Conservation (phyloP, 2,113 vertebrate genomes). For the Labeo rohita region DNA sequence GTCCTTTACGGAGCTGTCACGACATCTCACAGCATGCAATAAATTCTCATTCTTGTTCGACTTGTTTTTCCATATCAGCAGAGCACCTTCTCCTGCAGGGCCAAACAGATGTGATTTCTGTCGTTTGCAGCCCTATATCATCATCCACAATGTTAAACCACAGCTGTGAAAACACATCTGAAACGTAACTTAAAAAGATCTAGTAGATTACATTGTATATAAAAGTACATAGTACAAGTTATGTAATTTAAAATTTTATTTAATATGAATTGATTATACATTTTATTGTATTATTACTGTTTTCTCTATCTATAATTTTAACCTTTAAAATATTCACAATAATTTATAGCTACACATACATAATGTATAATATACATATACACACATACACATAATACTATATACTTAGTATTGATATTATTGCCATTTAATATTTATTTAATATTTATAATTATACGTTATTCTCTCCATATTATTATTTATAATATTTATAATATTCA, state of each 20-base stretch:
- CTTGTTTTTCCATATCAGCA: slow-evolving; percentile 48
- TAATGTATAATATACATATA: neutral
- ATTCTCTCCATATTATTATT: too few species aligned
- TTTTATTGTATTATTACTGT: neutral
- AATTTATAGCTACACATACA: neutral
- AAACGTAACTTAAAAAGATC: slow-evolving; percentile 1
- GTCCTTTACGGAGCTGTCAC: slow-evolving; percentile 45
- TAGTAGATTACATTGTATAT: neutral
- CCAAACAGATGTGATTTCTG: slow-evolving; percentile 43
- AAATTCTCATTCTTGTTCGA: slow-evolving; percentile 50
- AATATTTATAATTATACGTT: too few species aligned
- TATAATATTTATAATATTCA: too few species aligned
- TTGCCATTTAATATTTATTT: neutral
- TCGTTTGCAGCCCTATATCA: slow-evolving; percentile 33
- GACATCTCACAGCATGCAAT: slow-evolving; percentile 26
- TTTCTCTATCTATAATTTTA: neutral
- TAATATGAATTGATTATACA: neutral
- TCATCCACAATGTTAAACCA: neutral
- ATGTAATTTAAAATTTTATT: neutral
- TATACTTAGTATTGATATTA: neutral
- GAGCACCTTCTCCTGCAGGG: slow-evolving; percentile 37
- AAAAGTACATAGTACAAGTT: neutral
- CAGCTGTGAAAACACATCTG: slow-evolving; percentile 12
- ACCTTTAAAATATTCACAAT: neutral
- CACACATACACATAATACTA: too few species aligned